A percentile compares a stretch with the other conserved stretches of the same genome.
These are phyloP conservation scores for Lepidurus arcticus DNA, from an alignment of 1,140 invertebrate genomes.

Conservation along the genomic window DNA sequence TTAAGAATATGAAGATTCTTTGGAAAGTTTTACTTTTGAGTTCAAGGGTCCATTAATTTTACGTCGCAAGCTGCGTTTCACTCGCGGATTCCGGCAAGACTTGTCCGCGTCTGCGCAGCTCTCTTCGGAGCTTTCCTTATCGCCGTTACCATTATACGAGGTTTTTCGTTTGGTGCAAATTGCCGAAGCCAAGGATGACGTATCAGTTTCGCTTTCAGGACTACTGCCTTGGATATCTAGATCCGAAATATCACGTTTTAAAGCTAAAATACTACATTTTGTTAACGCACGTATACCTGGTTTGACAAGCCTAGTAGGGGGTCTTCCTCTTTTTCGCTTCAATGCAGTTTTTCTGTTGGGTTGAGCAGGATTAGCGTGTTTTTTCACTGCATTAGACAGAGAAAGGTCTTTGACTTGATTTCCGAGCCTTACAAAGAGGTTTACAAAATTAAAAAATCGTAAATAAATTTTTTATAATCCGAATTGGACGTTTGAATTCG, in stretches of 20 bases:
- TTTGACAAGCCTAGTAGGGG: background rate
- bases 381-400: constrained; percentile 23
- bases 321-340: background rate
- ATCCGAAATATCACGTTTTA: background rate
- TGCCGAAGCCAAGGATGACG: background rate
- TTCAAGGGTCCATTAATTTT: background rate
- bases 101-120: background rate
- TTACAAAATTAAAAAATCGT: no score
- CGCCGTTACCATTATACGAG: background rate
- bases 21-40: background rate
- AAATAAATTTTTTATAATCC: no score
- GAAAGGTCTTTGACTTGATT: background rate
- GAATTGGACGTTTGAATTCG: no score
- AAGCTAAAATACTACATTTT: background rate
- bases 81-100: background rate
- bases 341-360: constrained; percentile 4
- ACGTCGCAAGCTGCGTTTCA: background rate
- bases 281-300: background rate
- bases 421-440: background rate
- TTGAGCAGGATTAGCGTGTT: constrained; percentile 24
- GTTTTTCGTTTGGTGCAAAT: constrained; percentile 6
- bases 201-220: background rate
- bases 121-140: background rate
- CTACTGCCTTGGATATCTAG: background rate
- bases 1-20: background rate